Evolutionary conservation across 1,140 invertebrate species (phyloP).

Genomic region (Eufriesea mexicana): DNA sequence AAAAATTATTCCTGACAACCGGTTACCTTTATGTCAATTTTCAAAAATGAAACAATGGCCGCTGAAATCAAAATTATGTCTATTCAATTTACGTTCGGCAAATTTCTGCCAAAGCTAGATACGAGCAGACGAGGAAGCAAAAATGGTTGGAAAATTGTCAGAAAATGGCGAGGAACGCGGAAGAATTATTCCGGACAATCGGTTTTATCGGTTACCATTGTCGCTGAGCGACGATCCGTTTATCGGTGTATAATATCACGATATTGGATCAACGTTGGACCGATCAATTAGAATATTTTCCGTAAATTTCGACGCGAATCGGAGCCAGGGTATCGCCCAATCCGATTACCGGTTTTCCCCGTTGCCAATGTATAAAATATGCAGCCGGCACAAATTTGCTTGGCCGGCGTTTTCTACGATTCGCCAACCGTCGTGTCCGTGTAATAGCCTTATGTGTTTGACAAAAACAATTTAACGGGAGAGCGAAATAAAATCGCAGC

Average conservation of each 20-base stretch:
- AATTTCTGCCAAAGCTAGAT: too few species aligned
- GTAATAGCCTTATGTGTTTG: slow-evolving; percentile 5
- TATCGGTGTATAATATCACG: slow-evolving; percentile 4
- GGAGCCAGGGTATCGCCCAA: background rate
- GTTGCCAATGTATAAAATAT: background rate
- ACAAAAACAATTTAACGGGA: slow-evolving; percentile 10
- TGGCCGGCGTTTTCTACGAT: background rate
- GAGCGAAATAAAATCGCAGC: background rate
- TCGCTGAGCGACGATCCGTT: background rate
- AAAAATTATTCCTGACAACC: too few species aligned
- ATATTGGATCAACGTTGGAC: background rate
- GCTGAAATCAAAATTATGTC: too few species aligned
- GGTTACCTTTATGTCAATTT: too few species aligned
- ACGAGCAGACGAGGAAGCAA: too few species aligned
- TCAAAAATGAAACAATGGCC: too few species aligned
- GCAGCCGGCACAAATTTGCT: background rate
- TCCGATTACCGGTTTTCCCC: background rate
- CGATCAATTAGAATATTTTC: slow-evolving; percentile 20
- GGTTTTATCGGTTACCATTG: background rate
- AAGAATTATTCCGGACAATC: background rate
- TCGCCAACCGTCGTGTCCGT: background rate
- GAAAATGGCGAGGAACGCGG: too few species aligned
- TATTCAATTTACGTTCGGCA: too few species aligned
- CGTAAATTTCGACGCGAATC: background rate
- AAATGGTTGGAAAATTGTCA: too few species aligned